phyloP scores from a whole-genome alignment of 2,888 invertebrate genomes.

The Perizoma affinitatum region DNA sequence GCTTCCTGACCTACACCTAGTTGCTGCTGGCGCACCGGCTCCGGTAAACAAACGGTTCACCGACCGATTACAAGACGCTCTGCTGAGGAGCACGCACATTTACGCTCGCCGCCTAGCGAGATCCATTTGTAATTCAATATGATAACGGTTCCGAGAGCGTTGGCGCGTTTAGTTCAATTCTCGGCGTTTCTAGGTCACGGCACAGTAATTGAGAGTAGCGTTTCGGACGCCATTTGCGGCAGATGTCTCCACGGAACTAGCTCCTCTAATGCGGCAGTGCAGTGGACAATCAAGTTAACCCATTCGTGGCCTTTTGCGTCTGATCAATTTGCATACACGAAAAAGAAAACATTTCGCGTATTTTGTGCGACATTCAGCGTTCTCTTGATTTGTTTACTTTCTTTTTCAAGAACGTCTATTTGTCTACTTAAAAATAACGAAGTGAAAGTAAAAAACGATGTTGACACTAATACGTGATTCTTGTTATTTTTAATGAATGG shows the following conservation, averaged over 20 bases:
- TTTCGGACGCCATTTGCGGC: constrained; percentile 45
- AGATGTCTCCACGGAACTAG: constrained; percentile 39
- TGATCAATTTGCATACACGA: constrained; percentile 48
- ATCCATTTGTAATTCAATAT: constrained; percentile 75
- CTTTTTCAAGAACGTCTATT: constrained; percentile 63
- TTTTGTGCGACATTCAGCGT: constrained; percentile 48
- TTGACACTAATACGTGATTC: constrained; percentile 57
- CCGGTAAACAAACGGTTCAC: constrained; percentile 82
- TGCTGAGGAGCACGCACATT: constrained; percentile 55
- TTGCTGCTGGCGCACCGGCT: constrained; percentile 62
- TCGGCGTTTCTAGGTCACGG: constrained; percentile 67
- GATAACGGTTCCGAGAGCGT: constrained; percentile 75
- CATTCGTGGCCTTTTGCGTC: constrained; percentile 11
- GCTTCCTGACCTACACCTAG: constrained; percentile 76
- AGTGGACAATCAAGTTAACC: constrained; percentile 17
- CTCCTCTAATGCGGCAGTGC: constrained; percentile 17
- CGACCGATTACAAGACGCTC: constrained; percentile 75
- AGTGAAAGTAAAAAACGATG: constrained; percentile 71
- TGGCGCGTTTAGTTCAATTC: constrained; percentile 63
- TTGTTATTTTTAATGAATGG: constrained; percentile 36
- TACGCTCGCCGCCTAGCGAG: constrained; percentile 51
- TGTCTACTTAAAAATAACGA: constrained; percentile 59
- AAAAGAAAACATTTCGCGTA: constrained; percentile 65
- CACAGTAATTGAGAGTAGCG: constrained; percentile 55
- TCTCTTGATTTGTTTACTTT: constrained; percentile 72